Evolutionary conservation across 2,888 invertebrate species (phyloP).

Genomic region (Argynnis bischoffii): DNA sequence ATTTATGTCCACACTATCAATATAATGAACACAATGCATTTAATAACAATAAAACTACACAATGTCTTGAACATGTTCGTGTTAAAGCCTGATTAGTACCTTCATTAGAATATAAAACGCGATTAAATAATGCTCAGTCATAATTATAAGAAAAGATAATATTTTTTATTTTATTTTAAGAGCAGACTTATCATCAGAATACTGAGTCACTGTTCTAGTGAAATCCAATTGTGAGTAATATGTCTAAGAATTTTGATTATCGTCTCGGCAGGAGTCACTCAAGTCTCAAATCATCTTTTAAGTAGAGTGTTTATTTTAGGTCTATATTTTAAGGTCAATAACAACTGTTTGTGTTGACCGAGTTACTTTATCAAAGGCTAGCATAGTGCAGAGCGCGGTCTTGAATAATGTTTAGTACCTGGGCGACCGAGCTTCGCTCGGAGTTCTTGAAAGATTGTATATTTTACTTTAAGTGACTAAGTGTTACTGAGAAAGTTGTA

Average conservation of each 20-base stretch:
- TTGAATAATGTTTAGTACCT: no score
- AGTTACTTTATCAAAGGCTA: slow-evolving; percentile 9
- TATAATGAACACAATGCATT: no score
- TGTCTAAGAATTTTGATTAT: slow-evolving; percentile 37
- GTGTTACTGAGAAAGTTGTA: no score
- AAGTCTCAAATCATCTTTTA: slow-evolving; percentile 22
- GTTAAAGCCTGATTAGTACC: no score
- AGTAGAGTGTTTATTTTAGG: slow-evolving; percentile 15
- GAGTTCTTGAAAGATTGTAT: no score
- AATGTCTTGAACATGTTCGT: no score
- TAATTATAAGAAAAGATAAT: neutral
- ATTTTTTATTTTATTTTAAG: slow-evolving; percentile 3
- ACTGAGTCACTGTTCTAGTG: slow-evolving; percentile 33
- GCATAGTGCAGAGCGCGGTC: no score
- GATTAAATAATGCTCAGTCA: slow-evolving; percentile 7
- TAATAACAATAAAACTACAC: no score
- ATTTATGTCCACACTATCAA: no score
- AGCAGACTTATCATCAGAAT: slow-evolving; percentile 5
- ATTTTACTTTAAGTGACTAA: no score
- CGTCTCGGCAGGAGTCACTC: slow-evolving; percentile 16
- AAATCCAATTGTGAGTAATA: slow-evolving; percentile 35
- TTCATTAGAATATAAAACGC: neutral
- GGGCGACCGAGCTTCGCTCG: no score
- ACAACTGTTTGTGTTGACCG: slow-evolving; percentile 8
- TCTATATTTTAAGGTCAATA: slow-evolving; percentile 15